These are phyloP conservation scores for Dione vanillae DNA, from an alignment of 2,888 invertebrate species.

Conservation along the genomic window DNA sequence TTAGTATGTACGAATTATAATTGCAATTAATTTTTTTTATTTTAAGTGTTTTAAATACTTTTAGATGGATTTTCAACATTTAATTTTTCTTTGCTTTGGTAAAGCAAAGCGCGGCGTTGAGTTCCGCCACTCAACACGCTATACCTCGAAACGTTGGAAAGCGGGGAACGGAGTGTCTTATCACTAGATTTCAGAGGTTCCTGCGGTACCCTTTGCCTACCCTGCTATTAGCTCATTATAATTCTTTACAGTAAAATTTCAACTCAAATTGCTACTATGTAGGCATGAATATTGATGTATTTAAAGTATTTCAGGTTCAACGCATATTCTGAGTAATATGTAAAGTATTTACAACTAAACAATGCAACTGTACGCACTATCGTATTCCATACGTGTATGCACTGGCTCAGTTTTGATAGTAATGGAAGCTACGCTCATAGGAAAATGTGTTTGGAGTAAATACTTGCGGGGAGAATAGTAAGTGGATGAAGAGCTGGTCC, in stretches of 20 bases:
- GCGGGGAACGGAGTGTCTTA: too few relatives aligned
- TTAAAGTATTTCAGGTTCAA: neutral
- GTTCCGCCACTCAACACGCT: too few relatives aligned
- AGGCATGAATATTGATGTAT: constrained; percentile 18
- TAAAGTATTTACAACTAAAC: constrained; percentile 33
- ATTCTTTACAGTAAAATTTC: too few relatives aligned
- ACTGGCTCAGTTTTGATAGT: constrained; percentile 37
- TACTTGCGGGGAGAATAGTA: constrained; percentile 3
- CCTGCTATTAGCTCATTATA: too few relatives aligned
- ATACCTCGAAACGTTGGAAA: too few relatives aligned
- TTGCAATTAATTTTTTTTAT: too few relatives aligned
- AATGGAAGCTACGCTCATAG: neutral
- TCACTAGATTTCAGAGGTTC: too few relatives aligned
- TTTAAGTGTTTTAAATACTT: too few relatives aligned
- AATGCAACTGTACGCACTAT: constrained; percentile 8
- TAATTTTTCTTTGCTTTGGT: too few relatives aligned
- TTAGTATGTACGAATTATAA: neutral
- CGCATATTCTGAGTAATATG: constrained; percentile 33
- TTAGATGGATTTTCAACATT: too few relatives aligned
- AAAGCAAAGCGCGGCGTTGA: too few relatives aligned
- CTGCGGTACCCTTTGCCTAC: too few relatives aligned
- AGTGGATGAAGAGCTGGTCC: neutral
- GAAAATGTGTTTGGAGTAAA: constrained; percentile 15
- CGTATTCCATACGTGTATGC: constrained; percentile 28
- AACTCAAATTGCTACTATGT: neutral